Conservation (phyloP, 92 coral and sea anemone genomes). For the Montipora capitata region DNA sequence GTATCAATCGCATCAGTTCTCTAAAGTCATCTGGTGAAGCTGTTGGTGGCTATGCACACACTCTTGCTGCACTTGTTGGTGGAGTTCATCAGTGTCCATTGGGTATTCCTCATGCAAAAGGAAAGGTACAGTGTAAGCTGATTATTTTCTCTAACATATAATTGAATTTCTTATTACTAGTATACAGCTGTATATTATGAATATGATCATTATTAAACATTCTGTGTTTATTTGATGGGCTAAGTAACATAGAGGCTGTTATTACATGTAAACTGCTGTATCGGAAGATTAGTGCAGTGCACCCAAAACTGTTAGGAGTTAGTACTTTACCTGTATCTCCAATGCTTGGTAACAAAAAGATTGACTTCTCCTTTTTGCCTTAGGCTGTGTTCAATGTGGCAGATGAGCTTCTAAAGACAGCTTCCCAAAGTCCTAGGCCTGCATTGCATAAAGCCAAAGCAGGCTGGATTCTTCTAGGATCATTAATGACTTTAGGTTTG, state of each 20-base stretch:
- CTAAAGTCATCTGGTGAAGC: constrained; percentile 95
- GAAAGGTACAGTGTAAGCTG: constrained; percentile 77
- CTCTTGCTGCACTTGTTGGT: constrained; percentile 95
- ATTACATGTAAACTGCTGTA: too few relatives aligned
- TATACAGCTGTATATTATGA: too few relatives aligned
- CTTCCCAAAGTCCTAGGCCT: constrained; percentile 85
- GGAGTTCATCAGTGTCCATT: constrained; percentile 95
- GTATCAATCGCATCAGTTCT: constrained; percentile 87
- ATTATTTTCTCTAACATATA: too few relatives aligned
- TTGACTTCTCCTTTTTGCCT: not conserved
- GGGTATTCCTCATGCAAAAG: constrained; percentile 98
- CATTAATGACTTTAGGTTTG: constrained; percentile 96
- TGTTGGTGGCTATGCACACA: constrained; percentile 97
- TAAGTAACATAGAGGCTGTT: too few relatives aligned
- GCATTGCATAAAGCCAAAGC: constrained; percentile 96
- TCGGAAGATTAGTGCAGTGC: too few relatives aligned
- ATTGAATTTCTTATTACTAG: too few relatives aligned
- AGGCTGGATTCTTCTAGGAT: constrained; percentile 96
- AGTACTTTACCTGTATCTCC: too few relatives aligned
- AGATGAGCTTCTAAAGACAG: constrained; percentile 89
- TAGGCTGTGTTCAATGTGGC: constrained; percentile 92
- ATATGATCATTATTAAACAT: too few relatives aligned
- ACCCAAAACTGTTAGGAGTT: too few relatives aligned
- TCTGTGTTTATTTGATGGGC: too few relatives aligned
- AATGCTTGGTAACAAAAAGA: too few relatives aligned